phyloP scores from a whole-genome alignment of 2,113 vertebrate genomes.

The Eleginops maclovinus region DNA sequence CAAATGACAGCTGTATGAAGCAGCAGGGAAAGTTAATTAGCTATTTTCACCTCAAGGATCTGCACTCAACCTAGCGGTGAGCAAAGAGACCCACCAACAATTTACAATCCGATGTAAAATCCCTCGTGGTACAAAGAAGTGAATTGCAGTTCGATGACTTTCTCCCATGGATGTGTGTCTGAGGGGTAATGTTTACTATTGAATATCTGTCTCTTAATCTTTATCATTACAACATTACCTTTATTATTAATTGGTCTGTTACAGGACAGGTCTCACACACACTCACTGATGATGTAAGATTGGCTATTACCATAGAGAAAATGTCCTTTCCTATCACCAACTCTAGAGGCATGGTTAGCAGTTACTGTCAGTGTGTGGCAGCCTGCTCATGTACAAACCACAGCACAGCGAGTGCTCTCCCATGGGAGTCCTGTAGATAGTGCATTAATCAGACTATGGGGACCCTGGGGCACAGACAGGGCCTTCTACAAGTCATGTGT shows the following conservation, averaged over 20 bases:
- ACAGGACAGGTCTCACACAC: conserved; percentile 10
- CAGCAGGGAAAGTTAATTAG: too few species aligned
- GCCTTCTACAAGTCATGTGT: conserved; percentile 22
- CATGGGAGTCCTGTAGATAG: conserved; percentile 65
- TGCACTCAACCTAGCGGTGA: too few species aligned
- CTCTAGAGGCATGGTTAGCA: conserved; percentile 46
- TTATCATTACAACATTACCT: conserved; percentile 4
- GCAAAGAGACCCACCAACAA: too few species aligned
- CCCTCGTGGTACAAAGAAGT: neutral
- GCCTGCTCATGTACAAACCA: conserved; percentile 18
- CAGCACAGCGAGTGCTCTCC: conserved; percentile 52
- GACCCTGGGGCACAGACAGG: conserved; percentile 46
- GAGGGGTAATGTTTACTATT: neutral
- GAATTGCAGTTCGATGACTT: neutral
- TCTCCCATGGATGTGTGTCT: neutral
- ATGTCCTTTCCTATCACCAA: conserved; percentile 30
- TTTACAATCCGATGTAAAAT: neutral
- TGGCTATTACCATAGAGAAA: conserved; percentile 2
- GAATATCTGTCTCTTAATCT: too few species aligned
- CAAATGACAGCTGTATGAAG: too few species aligned
- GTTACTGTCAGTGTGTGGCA: conserved; percentile 42
- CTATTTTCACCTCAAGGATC: too few species aligned
- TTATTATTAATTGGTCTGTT: conserved; percentile 16
- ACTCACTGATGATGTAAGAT: conserved; percentile 40
- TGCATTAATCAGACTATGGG: conserved; percentile 74